Evolutionary conservation across 2,113 vertebrate species (phyloP), one percentile per base, ranked within the genome.

Genomic region (Pholis gunnellus): DNA sequence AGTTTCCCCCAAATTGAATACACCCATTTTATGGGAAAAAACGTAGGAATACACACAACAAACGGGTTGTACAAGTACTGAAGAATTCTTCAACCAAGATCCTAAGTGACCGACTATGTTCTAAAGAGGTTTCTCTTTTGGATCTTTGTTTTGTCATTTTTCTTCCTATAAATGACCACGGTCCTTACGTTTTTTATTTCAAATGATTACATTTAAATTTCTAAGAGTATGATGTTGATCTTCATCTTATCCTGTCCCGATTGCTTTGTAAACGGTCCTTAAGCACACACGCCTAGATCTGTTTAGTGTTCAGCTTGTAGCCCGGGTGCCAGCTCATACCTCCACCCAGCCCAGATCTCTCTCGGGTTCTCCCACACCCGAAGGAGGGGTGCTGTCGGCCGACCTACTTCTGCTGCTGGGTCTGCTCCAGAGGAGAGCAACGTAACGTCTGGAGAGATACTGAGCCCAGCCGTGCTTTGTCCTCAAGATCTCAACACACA

Each of bases 361-460:
- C 71, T 38, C 68, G 9, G 2, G 46, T 72, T 64, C 67, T 70
- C 70, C 72, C 78, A 75, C 86, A 84, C 82, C 83, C 83, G 81
- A 59, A 88, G 85, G 87, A 86, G 81, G 84, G 78, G 81, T 14
- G 70, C 74, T 22, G 88, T 76, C 44, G 66, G 61, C 38, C 89
- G 88, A 92, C 93, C 93, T 93, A 91, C 86, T 94, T 93, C 82
- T 89, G 71, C 78, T 81, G 75, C 87, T 92, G 91, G 87, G 79
- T 63, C 79, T 15, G 74, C 74, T 93, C 90, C 91, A 89, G 70
- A 88, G 77, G 67, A 84, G 85, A 87, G 83, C 88, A 93, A 92
- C 92, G 93, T 93, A 91, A 94, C 73, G 92, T 94, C 92, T 94
- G 91, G 92, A 91, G 88, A 88, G 91, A 91, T 86, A 29, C 48